These are phyloP conservation scores for Ormyrus labotus DNA, from an alignment of 2,888 invertebrate genomes.

Conservation along the genomic window DNA sequence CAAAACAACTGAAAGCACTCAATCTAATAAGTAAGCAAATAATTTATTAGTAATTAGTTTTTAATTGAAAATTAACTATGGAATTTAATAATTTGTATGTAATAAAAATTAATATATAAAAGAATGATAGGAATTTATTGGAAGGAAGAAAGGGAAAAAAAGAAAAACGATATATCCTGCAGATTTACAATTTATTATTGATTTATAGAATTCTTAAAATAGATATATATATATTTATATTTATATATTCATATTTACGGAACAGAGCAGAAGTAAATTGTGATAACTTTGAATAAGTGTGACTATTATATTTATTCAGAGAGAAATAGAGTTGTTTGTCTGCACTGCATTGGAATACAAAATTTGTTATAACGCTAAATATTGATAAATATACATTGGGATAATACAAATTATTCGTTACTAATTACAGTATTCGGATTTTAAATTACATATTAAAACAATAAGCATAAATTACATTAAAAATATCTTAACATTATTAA, in stretches of 20 bases:
- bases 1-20: too few relatives aligned
- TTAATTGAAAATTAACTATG: too few relatives aligned
- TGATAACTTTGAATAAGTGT: conserved; percentile 61
- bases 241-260: conserved; percentile 59
- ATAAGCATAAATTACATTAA: not conserved
- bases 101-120: not conserved
- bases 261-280: conserved; percentile 66
- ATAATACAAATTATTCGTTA: too few relatives aligned
- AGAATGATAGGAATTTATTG: not conserved
- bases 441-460: not conserved
- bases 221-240: conserved; percentile 58
- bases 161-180: not conserved
- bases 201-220: conserved; percentile 72
- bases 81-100: too few relatives aligned
- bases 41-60: too few relatives aligned
- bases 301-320: conserved; percentile 45
- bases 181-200: conserved; percentile 62
- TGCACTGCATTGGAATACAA: conserved; percentile 18
- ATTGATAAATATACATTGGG: not conserved
- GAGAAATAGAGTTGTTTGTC: conserved; percentile 34
- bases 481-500: conserved; percentile 18
- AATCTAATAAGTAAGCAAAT: too few relatives aligned
- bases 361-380: not conserved
- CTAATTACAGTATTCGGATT: too few relatives aligned
- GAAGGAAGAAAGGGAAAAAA: not conserved